phyloP scores from a whole-genome alignment of 2,888 invertebrate genomes.

The Lasioglossum lativentre region DNA sequence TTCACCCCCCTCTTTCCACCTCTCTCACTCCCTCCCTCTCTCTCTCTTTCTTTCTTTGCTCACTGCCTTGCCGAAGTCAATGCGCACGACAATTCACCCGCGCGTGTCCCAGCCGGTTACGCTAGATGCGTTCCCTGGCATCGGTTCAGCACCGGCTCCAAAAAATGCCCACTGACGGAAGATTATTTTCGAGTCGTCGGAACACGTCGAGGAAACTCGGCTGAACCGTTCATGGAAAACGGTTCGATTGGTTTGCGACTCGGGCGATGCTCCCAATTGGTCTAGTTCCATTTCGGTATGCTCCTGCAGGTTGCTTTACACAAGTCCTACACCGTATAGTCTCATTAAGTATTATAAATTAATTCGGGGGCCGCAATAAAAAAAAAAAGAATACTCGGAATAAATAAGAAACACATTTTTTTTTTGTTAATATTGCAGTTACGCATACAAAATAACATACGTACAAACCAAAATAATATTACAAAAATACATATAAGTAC shows the following conservation, averaged over 20 bases:
- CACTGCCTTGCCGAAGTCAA: neutral
- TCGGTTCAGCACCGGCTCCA: conserved; percentile 3
- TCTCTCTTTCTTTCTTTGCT: neutral
- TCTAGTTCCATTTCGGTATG: too few relatives aligned
- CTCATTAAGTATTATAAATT: too few relatives aligned
- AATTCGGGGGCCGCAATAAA: too few relatives aligned
- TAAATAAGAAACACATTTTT: too few relatives aligned
- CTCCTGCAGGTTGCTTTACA: too few relatives aligned
- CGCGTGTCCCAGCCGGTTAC: neutral
- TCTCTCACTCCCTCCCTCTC: neutral
- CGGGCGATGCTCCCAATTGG: too few relatives aligned
- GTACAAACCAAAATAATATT: too few relatives aligned
- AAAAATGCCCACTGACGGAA: conserved; percentile 34
- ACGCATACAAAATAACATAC: too few relatives aligned
- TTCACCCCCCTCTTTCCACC: neutral
- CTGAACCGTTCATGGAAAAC: neutral
- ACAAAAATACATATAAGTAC: too few relatives aligned
- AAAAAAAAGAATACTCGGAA: too few relatives aligned
- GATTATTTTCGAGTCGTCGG: conserved; percentile 42
- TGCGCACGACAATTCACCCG: conserved; percentile 20
- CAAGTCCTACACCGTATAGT: too few relatives aligned
- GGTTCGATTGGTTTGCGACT: neutral
- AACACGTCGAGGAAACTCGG: conserved; percentile 19
- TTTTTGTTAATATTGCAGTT: too few relatives aligned
- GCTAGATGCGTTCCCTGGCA: conserved; percentile 33